Base-by-base conservation (phyloP, 2,888 invertebrate genomes). In the Incurvaria masculella region DNA sequence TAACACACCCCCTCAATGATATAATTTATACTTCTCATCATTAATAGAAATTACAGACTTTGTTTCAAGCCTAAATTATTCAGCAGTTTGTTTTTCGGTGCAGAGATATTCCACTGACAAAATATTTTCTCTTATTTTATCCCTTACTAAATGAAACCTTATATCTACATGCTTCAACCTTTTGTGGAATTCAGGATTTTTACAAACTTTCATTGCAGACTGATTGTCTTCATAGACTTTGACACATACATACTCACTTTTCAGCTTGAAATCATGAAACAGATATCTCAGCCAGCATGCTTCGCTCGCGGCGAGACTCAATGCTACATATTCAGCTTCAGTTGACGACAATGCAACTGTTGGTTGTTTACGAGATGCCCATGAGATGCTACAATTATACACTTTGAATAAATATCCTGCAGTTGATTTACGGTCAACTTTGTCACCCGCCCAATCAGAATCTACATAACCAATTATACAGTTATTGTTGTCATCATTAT, bases 241-340 rank as follows among this genome's bases (percentile, higher is more conserved):
- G 18, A 53, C 52, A 46, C 23, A 23, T 23, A 40, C 40, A 14
- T 18, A 40, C 5, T 40, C 11, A 40, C 11, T 47, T n/a, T 2
- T 42, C 46, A 16, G 40, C 18, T 40, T 40, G 18, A 61, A 47
- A 23, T 62, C 61, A 2, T 44, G 17, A 18, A 63, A 40, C 10
- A 64, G 38, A 23, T 52, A 51, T 47, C 47, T 53, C 10, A 62
- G 26, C 61, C 63, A 61, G 21, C 61, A 44, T 4, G 54, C 45
- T 47, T 65, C 61, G n/a, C 52, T 45, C 5, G 53, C 56, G 8
- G 57, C 59, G 18, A 46, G 50, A 6, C 57, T 54, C 18, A 63
- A 48, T 3, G 64, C 62, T 2, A 63, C 49, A 49, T 61, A 63
- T 51, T 66, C 62, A 1, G 64, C 59, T 53, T 65, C 65, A 4